Base-by-base conservation (phyloP, 2,888 invertebrate genomes). In the Clanis bilineata region DNA sequence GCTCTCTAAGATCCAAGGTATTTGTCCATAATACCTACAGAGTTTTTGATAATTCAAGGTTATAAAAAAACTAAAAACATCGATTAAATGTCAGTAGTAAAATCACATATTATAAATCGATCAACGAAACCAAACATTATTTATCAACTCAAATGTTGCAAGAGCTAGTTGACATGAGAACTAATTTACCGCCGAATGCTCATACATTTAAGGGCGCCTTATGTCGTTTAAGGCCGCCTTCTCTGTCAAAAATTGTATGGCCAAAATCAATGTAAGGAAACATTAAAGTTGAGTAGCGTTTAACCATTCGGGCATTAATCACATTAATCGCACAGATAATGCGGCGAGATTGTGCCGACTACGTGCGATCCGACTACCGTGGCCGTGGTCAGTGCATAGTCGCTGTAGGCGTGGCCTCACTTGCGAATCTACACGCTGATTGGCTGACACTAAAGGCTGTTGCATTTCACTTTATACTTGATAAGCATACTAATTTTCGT, bases 401-500 rank as follows among this genome's bases (percentile, higher is more conserved):
- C 69, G 73, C 74, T 75, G 87, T 88, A 71, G 90, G 90, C 88
- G 90, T 82, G 83, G 86, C 84, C 80, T 83, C 78, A 76, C 68
- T 70, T 67, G 74, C 75, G 67, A 76, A 76, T 75, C 71, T 68
- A 65, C 67, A 62, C 74, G 70, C 70, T 72, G 73, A 90, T 90
- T 90, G 90, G 90, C 73, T 66, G 77, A 74, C 69, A 64, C 62
- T 77, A 77, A 83, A 83, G 80, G 84, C 80, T 81, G 81, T 82
- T 86, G 87, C 88, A 89, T 90, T 89, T 89, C 87, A 84, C 87
- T 80, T 73, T 65, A 70, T 73, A 79, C 80, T 78, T 77, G 79
- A 73, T 77, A 64, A 64, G 87, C 85, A 80, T 90, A 74, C 75
- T 85, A 87, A 89, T 79, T 73, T 73, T 60, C 64, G 57, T n/a